phyloP scores from a whole-genome alignment of 1,140 invertebrate species.

The Trichoplusia ni region DNA sequence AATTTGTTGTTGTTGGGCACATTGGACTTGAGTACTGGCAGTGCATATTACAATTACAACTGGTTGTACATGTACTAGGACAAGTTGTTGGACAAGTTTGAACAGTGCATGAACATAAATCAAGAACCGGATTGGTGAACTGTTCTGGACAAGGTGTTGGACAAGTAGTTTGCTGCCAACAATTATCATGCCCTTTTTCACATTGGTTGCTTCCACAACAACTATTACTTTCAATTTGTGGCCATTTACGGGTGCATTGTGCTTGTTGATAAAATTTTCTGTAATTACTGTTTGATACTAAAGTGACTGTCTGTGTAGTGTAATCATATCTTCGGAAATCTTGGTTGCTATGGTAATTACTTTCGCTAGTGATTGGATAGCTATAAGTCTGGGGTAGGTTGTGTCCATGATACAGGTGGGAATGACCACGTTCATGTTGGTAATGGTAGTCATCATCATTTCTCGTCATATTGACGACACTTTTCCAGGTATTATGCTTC shows the following conservation, averaged over 20 bases:
- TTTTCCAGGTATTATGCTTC: constrained; percentile 39
- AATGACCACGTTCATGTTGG: constrained; percentile 52
- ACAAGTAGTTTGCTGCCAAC: constrained; percentile 19
- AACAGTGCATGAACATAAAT: constrained; percentile 46
- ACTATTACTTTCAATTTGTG: not conserved
- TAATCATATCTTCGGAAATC: constrained; percentile 44
- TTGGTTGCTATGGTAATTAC: constrained; percentile 32
- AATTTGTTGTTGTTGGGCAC: constrained; percentile 12
- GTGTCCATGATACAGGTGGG: constrained; percentile 51
- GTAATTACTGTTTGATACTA: constrained; percentile 33
- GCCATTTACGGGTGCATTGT: constrained; percentile 53
- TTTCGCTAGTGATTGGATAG: constrained; percentile 36
- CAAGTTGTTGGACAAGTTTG: constrained; percentile 25
- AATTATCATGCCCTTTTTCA: constrained; percentile 45
- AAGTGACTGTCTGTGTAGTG: constrained; percentile 25
- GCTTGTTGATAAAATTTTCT: constrained; percentile 40
- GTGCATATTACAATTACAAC: too few species aligned
- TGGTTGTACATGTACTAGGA: constrained; percentile 22
- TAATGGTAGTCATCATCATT: constrained; percentile 31
- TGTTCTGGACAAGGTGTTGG: constrained; percentile 13
- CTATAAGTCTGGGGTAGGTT: constrained; percentile 38
- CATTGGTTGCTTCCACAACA: constrained; percentile 40
- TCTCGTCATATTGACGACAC: constrained; percentile 39
- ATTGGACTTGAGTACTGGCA: too few species aligned
- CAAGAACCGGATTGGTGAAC: not conserved